Conservation (phyloP, 2,888 invertebrate species). For the Monoplex corrugatus region DNA sequence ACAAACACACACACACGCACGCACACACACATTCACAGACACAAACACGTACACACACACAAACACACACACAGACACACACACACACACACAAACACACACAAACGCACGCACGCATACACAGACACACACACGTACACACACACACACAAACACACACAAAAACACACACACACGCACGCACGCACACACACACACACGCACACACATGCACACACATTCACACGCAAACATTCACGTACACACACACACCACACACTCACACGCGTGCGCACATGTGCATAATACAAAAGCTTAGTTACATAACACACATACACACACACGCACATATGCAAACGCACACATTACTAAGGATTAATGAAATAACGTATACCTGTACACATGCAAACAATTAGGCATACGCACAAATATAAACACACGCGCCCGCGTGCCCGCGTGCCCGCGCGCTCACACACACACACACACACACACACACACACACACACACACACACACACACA, state of each 20-base stretch:
- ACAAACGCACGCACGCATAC: too few relatives aligned
- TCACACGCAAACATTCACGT: not conserved
- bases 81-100: too few relatives aligned
- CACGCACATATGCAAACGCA: not conserved
- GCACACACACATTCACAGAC: too few relatives aligned
- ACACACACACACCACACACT: not conserved
- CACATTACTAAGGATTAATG: not conserved
- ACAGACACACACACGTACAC: not conserved
- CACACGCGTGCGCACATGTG: not conserved
- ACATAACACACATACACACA: not conserved
- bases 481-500: not conserved
- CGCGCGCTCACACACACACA: not conserved
- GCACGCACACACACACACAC: not conserved
- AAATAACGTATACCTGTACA: not conserved
- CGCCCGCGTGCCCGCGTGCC: not conserved
- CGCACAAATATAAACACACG: too few relatives aligned
- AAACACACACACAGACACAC: conserved; percentile 9
- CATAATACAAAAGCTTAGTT: too few relatives aligned
- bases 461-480: not conserved
- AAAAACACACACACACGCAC: not conserved
- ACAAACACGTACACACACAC: not conserved
- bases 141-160: not conserved
- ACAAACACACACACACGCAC: not conserved
- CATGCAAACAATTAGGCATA: too few relatives aligned
- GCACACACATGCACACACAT: conserved; percentile 5